Percentiles rank a stretch among this genome's conserved stretches.
These are phyloP conservation scores for Drosophila parvula DNA, from an alignment of 1,140 invertebrate species.

Conservation along the genomic window DNA sequence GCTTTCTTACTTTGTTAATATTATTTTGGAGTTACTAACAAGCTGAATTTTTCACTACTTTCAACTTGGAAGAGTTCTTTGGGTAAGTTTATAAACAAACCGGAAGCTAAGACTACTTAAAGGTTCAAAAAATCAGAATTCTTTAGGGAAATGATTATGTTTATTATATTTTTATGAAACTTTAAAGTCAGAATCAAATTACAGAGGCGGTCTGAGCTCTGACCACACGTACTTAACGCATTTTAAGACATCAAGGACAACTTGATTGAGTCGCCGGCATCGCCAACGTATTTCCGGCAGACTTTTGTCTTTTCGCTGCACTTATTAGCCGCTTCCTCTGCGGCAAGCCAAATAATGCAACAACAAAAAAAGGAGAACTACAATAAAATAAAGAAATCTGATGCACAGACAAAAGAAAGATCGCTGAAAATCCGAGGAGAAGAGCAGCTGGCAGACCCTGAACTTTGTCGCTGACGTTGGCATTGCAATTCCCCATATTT, in stretches of 20 bases:
- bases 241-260: constrained; percentile 54
- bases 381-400: constrained; percentile 3
- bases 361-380: constrained; percentile 11
- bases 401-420: constrained; percentile 50
- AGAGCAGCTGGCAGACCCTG: constrained; percentile 67
- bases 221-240: constrained; percentile 42
- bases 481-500: constrained; percentile 54
- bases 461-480: constrained; percentile 65
- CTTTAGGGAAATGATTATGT: no score
- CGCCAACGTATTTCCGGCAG: constrained; percentile 69
- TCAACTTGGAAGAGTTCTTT: background rate
- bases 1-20: background rate
- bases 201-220: constrained; percentile 9
- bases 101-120: background rate
- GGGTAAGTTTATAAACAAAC: no score
- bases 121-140: no score
- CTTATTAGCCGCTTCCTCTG: constrained; percentile 74
- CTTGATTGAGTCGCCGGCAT: constrained; percentile 56
- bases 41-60: background rate
- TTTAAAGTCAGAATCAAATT: background rate
- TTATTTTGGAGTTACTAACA: background rate
- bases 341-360: constrained; percentile 13
- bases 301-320: constrained; percentile 60
- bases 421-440: constrained; percentile 37
- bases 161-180: no score